phyloP scores from a whole-genome alignment of 2,888 invertebrate genomes.

The Sycophila texana region DNA sequence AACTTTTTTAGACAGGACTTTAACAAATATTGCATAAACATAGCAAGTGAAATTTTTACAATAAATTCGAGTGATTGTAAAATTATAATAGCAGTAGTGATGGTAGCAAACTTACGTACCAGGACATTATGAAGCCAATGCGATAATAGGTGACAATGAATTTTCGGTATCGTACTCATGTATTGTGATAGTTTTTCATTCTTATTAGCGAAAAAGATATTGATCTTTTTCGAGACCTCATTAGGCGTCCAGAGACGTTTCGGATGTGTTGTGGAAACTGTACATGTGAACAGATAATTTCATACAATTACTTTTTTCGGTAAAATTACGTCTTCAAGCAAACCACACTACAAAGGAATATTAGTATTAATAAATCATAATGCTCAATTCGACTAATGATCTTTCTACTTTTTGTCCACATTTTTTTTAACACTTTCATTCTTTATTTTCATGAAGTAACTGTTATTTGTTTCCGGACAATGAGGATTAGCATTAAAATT shows the following conservation, averaged over 20 bases:
- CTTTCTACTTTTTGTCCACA: too few species aligned
- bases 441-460: too few species aligned
- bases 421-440: too few species aligned
- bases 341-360: too few species aligned
- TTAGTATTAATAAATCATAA: too few species aligned
- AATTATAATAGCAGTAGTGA: constrained; percentile 25
- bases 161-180: constrained; percentile 36
- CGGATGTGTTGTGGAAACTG: constrained; percentile 72
- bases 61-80: not conserved
- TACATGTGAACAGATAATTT: constrained; percentile 60
- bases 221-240: constrained; percentile 36
- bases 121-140: constrained; percentile 44
- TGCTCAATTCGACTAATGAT: too few species aligned
- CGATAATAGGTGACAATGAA: constrained; percentile 51
- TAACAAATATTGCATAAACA: not conserved
- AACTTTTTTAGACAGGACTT: not conserved
- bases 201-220: constrained; percentile 33
- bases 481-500: too few species aligned
- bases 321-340: too few species aligned
- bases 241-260: constrained; percentile 70
- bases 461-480: too few species aligned
- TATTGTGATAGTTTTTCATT: constrained; percentile 37
- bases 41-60: not conserved
- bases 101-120: constrained; percentile 53
- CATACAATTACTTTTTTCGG: constrained; percentile 34